Percentiles rank a stretch among this genome's conserved stretches.
phyloP scores from a whole-genome alignment of 2,797 vertebrate species.

The Pelochelys cantorii region DNA sequence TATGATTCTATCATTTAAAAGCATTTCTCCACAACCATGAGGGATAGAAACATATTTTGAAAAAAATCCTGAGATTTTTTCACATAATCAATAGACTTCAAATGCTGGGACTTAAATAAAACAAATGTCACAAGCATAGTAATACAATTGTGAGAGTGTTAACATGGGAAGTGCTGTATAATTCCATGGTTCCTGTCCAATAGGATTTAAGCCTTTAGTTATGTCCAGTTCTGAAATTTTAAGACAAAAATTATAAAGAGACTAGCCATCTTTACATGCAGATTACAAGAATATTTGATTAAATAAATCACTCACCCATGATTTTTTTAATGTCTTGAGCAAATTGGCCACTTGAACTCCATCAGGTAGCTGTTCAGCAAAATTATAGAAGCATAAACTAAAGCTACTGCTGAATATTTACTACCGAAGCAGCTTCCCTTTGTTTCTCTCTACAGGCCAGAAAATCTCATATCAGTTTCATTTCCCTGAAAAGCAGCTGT shows the following conservation, averaged over 20 bases:
- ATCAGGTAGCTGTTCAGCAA: neutral
- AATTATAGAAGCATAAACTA: neutral
- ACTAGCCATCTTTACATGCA: neutral
- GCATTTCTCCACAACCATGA: neutral
- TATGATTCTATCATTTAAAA: neutral
- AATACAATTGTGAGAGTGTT: neutral
- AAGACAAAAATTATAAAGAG: neutral
- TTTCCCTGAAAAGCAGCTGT: constrained; percentile 15
- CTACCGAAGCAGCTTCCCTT: neutral
- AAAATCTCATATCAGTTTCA: constrained; percentile 28
- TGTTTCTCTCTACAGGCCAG: neutral
- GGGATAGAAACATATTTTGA: neutral
- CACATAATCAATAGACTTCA: neutral
- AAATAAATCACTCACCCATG: neutral
- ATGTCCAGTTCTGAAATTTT: neutral
- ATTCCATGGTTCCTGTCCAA: neutral
- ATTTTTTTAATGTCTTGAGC: neutral
- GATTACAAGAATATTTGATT: neutral
- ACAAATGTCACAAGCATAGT: neutral
- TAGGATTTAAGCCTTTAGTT: neutral
- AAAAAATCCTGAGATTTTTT: neutral
- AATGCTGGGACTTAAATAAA: neutral
- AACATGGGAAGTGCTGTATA: neutral
- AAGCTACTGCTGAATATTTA: constrained; percentile 5
- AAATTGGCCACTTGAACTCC: neutral